These are phyloP conservation scores for Eulimnadia texana DNA, from an alignment of 1,140 invertebrate species.

Conservation along the genomic window DNA sequence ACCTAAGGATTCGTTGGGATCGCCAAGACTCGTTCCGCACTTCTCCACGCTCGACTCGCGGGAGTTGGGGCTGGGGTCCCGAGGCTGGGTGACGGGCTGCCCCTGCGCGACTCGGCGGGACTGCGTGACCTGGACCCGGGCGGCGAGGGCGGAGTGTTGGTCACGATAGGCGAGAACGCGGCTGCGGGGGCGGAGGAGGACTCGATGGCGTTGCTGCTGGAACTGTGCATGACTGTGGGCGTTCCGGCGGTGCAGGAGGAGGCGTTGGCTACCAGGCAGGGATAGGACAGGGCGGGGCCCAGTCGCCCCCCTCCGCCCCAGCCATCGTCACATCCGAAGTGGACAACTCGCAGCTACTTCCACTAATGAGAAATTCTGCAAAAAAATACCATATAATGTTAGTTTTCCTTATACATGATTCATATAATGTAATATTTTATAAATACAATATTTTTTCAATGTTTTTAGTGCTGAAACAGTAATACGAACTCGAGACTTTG, in stretches of 20 bases:
- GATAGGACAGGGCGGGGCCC: constrained; percentile 7
- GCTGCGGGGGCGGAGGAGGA: no score
- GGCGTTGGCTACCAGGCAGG: no score
- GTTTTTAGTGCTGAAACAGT: no score
- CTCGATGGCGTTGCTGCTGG: background rate
- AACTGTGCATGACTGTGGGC: background rate
- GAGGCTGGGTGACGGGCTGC: background rate
- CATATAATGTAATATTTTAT: background rate
- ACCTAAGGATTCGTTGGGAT: background rate
- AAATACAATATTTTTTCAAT: no score
- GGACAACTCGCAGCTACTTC: background rate
- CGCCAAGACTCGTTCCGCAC: background rate
- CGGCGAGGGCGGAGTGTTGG: background rate
- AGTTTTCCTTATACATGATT: background rate
- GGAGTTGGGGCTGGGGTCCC: background rate
- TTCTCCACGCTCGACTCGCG: background rate
- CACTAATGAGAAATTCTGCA: background rate
- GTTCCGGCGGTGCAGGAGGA: no score
- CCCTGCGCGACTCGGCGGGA: background rate
- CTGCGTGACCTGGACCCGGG: background rate
- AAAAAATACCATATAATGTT: background rate
- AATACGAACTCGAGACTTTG: no score
- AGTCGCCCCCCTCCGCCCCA: background rate
- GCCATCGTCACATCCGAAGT: constrained; percentile 5
- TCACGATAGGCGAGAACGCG: background rate